Evolutionary conservation across 2,113 vertebrate species (phyloP), one percentile per base, ranked within the genome.

Genomic region (Callaeas wilsoni): DNA sequence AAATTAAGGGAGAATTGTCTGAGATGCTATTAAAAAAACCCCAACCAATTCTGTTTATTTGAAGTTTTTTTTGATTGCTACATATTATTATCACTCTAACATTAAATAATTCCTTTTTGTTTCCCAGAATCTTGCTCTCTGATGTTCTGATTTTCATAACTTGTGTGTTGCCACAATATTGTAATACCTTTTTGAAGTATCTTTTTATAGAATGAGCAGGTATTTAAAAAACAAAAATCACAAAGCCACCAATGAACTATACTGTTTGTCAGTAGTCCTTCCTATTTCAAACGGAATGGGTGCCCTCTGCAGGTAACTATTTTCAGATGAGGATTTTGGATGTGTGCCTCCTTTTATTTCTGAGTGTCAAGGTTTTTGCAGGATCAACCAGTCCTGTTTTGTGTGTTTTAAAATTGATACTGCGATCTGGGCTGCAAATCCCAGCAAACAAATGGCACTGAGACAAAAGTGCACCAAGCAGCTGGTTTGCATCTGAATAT

Each of bases 251-350:
- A n/a, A 47, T 9, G 1, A 75, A 27, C 16, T 53, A 12, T 67
- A 5, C 11, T 73, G 1, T 50, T 50, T 81, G 12, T 56, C 22
- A 23, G 32, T 17, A 89, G 35, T 37, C 15, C 5, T 46, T 76
- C 42, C 56, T 57, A 3, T 84, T 89, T 53, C 49, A 64, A 87
- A 78, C 32, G 62, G 94, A 89, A 86, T 47, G 92, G 68, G 68
- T 93, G 93, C 91, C 94, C 95, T 95, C 96, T 97, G 89, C 93
- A 97, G 94, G 95, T 92, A 81, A n/a, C 55, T 70, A 1, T 42
- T 89, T 47, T 91, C 65, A 60, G 17, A 60, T 22, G 26, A 81
- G 37, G 20, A 44, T 77, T 94, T 81, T 77, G 59, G 39, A 50
- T 33, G 23, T 7, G 14, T 46, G 49, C 16, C n/a, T 29, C 23